Percentiles rank a stretch among this genome's conserved stretches.
phyloP scores from a whole-genome alignment of 2,888 invertebrate species.

The Syritta pipiens region DNA sequence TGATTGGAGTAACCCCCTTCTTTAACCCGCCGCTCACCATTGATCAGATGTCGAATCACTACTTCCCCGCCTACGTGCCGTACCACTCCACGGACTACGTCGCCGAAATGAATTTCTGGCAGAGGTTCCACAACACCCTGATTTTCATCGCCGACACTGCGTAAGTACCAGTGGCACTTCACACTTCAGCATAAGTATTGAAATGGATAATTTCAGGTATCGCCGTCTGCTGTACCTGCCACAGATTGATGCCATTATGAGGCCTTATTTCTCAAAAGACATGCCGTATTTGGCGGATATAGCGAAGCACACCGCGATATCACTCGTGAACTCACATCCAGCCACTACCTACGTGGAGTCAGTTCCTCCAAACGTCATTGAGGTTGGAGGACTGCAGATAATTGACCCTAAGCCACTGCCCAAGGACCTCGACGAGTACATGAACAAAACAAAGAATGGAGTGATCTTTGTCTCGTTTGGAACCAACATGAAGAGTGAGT shows the following conservation, averaged over 20 bases:
- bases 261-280: slow-evolving; percentile 58
- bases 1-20: slow-evolving; percentile 72
- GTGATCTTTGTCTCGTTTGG: slow-evolving; percentile 76
- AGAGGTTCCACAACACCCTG: slow-evolving; percentile 71
- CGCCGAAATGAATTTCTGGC: slow-evolving; percentile 71
- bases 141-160: slow-evolving; percentile 67
- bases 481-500: slow-evolving; percentile 71
- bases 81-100: slow-evolving; percentile 60
- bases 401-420: slow-evolving; percentile 72
- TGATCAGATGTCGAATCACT: slow-evolving; percentile 71
- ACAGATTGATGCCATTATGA: slow-evolving; percentile 69
- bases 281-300: slow-evolving; percentile 68
- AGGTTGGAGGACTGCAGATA: slow-evolving; percentile 77
- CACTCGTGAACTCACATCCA: slow-evolving; percentile 75
- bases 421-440: slow-evolving; percentile 71
- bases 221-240: slow-evolving; percentile 49
- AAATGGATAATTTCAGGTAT: slow-evolving; percentile 12
- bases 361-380: slow-evolving; percentile 75
- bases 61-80: slow-evolving; percentile 72
- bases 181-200: too few relatives aligned
- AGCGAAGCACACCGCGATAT: slow-evolving; percentile 70
- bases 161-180: slow-evolving; percentile 46
- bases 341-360: slow-evolving; percentile 74
- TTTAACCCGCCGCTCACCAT: slow-evolving; percentile 68
- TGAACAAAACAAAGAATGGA: slow-evolving; percentile 73